Evolutionary conservation across 2,888 invertebrate genomes (phyloP), one percentile per base, ranked within the genome.

Genomic region (Brachypalpus laphriformis): DNA sequence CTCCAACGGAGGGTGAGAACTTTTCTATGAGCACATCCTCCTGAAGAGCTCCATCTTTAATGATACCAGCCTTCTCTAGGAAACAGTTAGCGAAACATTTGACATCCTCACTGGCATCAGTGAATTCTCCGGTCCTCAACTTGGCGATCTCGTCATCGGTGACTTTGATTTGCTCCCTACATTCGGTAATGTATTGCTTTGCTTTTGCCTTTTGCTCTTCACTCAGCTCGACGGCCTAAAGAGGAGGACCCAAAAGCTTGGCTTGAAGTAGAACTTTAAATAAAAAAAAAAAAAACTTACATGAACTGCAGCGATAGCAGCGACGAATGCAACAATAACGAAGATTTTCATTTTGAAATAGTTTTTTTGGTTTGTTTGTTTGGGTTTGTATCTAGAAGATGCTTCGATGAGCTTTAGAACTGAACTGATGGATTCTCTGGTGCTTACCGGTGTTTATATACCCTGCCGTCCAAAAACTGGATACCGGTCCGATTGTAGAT

Each of bases 71-170:
- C 74, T 90, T 89, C 80, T 91, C 91, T 59, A 91, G 86, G 87
- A 91, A 90, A 18, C 91, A 91, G 40, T 90, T 89, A 34, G 89
- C 77, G 42, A 91, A 91, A 76, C 91, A 91, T 77, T 91, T 90
- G 3, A 87, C 20, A 59, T 88, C 89, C 0, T 74, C 78, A 68
- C 89, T 88, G 3, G 37, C 65, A 37, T 88, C 87, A 0, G 87
- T 77, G 3, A 88, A 89, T 2, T 89, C 89, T 5, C 89, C 90
- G 0, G 59, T 68, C 4, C 86, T 88, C 51, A 91, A 7, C 11
- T 88, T 87, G 2, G 47, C 5, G 0, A 88, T 89, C 45, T 89
- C 90, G 1, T 90, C 89, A 75, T 88, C 87, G 51, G 87, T 70
- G 11, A 63, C 9, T 20, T 31, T 14, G 6, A 70, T 49, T 0